Conservation (phyloP, 2,888 invertebrate species). For the Copidosoma aretas region DNA sequence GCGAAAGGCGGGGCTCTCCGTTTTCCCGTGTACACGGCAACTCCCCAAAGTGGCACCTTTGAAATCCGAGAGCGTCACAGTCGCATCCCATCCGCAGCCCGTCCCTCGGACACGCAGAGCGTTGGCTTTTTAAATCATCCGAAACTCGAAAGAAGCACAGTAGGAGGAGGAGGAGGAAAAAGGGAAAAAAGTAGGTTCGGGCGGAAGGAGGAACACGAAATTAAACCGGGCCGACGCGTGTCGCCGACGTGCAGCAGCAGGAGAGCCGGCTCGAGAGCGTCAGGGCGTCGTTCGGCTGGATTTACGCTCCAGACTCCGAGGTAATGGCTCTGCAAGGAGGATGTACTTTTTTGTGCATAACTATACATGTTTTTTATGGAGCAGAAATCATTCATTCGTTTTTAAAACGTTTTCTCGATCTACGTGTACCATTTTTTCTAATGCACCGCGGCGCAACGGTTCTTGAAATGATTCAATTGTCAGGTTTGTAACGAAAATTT, state of each 20-base stretch:
- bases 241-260: background rate
- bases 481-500: too few relatives aligned
- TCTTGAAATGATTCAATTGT: too few relatives aligned
- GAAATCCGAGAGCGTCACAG: slow-evolving; percentile 14
- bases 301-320: too few relatives aligned
- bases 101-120: background rate
- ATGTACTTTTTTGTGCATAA: too few relatives aligned
- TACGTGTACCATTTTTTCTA: too few relatives aligned
- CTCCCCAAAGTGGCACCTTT: slow-evolving; percentile 11
- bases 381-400: too few relatives aligned
- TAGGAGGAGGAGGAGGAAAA: background rate
- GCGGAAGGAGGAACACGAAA: background rate
- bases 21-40: background rate
- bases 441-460: too few relatives aligned
- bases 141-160: background rate
- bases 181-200: background rate
- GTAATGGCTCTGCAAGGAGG: too few relatives aligned
- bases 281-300: background rate
- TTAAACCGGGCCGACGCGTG: background rate
- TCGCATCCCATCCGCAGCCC: background rate
- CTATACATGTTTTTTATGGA: too few relatives aligned
- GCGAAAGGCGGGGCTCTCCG: background rate
- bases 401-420: too few relatives aligned
- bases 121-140: slow-evolving; percentile 4
- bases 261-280: background rate